Conservation (phyloP, 2,113 vertebrate species). For the Rhea americana region DNA sequence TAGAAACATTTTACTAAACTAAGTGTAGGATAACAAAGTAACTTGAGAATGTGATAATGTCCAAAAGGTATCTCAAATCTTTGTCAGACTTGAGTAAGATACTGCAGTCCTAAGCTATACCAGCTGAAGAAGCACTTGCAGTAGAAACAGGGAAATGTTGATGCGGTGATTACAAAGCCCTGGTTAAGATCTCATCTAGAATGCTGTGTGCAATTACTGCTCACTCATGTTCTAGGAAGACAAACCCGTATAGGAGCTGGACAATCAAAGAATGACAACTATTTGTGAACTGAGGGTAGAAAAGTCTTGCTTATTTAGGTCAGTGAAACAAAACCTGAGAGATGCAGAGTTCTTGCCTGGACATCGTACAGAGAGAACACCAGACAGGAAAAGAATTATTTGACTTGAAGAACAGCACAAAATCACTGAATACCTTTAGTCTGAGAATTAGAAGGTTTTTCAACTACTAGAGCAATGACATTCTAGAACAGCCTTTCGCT, state of each 20-base stretch:
- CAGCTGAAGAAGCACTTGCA: background rate
- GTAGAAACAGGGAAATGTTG: accelerated
- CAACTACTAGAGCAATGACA: background rate
- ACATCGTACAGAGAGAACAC: background rate
- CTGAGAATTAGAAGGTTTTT: background rate
- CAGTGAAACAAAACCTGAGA: background rate
- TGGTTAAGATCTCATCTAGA: background rate
- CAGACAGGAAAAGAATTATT: background rate
- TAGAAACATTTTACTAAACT: background rate
- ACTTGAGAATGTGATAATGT: background rate
- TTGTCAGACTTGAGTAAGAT: background rate
- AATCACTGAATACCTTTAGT: accelerated
- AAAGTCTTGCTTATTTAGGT: accelerated
- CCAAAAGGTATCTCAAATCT: background rate
- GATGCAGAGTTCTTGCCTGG: background rate
- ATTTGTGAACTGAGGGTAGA: background rate
- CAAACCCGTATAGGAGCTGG: background rate
- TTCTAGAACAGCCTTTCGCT: background rate
- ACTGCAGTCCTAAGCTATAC: background rate
- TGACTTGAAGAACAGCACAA: background rate
- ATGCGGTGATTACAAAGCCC: background rate
- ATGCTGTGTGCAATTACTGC: background rate
- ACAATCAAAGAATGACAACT: background rate
- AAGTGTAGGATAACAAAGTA: background rate
- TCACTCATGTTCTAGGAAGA: background rate